These are phyloP conservation scores for Psilanteris sp. DNA, from an alignment of 1,140 invertebrate species.

Conservation along the genomic window DNA sequence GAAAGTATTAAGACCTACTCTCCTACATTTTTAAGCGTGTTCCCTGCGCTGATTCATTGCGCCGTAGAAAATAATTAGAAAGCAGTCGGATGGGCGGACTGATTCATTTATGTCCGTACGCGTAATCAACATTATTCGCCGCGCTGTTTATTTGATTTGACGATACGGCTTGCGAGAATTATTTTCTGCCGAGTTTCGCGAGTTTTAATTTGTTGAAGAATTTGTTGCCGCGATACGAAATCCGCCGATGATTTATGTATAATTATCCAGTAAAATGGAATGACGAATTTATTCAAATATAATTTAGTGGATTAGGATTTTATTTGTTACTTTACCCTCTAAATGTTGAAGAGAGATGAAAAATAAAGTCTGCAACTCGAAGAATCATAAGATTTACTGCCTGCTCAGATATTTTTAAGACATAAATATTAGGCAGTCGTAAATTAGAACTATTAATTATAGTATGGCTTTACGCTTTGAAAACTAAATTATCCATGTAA, in stretches of 20 bases:
- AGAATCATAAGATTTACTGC: neutral
- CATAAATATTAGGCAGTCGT: constrained; percentile 19
- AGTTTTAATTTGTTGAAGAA: constrained; percentile 49
- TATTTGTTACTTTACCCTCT: neutral
- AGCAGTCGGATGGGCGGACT: constrained; percentile 47
- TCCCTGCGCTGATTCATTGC: constrained; percentile 44
- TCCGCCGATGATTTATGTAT: constrained; percentile 6
- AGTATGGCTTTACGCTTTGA: constrained; percentile 14
- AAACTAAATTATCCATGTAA: constrained; percentile 6
- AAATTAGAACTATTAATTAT: constrained; percentile 39
- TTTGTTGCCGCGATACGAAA: constrained; percentile 10
- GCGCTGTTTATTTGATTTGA: constrained; percentile 45
- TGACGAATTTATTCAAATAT: constrained; percentile 3
- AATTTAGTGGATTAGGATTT: constrained; percentile 1
- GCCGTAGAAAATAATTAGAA: constrained; percentile 57
- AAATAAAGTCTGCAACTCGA: constrained; percentile 3
- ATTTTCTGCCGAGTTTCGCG: constrained; percentile 12
- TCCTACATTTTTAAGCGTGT: constrained; percentile 43
- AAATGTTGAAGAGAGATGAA: neutral
- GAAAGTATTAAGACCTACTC: constrained; percentile 61
- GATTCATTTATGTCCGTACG: constrained; percentile 43
- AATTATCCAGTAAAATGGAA: neutral
- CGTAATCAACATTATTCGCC: constrained; percentile 49
- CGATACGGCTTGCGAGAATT: constrained; percentile 32
- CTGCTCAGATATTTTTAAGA: constrained; percentile 10